These are phyloP conservation scores for Xiphophorus birchmanni DNA, from an alignment of 2,797 vertebrate genomes.

Conservation along the genomic window DNA sequence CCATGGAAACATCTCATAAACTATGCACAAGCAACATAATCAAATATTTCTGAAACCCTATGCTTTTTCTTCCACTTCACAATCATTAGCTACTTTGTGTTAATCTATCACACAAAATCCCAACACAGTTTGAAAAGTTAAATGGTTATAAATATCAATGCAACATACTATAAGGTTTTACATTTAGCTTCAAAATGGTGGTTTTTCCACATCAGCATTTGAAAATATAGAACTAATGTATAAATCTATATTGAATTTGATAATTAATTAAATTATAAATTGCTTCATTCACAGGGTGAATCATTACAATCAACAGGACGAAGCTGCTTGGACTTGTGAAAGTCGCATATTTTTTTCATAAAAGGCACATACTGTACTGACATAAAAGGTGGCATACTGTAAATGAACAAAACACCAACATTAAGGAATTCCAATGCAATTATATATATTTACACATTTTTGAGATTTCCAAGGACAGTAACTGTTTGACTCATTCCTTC, in stretches of 20 bases:
- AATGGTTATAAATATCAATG: not conserved
- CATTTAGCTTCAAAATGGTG: not conserved
- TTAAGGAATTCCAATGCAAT: conserved; percentile 16
- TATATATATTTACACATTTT: conserved; percentile 27
- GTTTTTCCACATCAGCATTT: not conserved
- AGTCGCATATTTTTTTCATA: not conserved
- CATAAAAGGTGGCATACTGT: not conserved
- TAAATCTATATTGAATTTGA: not conserved
- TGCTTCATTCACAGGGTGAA: conserved; percentile 38
- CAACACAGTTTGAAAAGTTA: not conserved
- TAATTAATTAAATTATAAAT: conserved; percentile 6
- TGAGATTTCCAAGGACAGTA: conserved; percentile 12
- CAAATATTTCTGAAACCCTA: not conserved
- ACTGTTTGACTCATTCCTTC: conserved; percentile 20
- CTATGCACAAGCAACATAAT: not conserved
- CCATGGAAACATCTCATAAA: not conserved
- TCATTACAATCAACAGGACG: conserved; percentile 5
- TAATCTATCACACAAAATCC: not conserved
- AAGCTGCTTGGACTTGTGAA: conserved; percentile 33
- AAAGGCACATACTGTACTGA: not conserved
- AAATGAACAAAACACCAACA: conserved; percentile 19
- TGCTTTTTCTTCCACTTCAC: not conserved
- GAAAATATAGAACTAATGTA: not conserved
- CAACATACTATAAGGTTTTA: not conserved
- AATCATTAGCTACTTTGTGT: not conserved